Base-by-base conservation (phyloP, 2,797 vertebrate genomes). In the Paedocypris micromegethes region DNA sequence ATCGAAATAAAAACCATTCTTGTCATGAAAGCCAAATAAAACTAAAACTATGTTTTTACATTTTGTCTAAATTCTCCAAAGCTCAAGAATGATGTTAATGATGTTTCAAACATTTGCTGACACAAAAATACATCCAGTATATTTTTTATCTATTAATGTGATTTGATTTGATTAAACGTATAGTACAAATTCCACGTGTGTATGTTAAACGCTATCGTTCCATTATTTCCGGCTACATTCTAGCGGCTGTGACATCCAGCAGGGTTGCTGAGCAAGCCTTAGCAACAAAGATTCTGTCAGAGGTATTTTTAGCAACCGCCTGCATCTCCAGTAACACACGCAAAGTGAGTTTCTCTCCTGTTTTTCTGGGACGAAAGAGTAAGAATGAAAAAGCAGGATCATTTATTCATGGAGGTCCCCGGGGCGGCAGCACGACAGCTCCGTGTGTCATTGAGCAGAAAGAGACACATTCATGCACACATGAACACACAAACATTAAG, bases 271-370 rank as follows among this genome's bases (percentile, higher is more conserved):
- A 85, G 81, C 80, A 76, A 86, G 88, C 88, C 89, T 86, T 90
- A 90, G 89, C 89, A 90, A 90, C 89, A 88, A 85, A 81, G 79
- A 87, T 79, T 85, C 82, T 81, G 80, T 80, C 79, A 51, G 78
- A 77, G 86, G 86, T 90, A 91, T 91, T 90, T 90, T 86, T 90
- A 90, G 90, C 86, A 78, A 80, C 70, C 75, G 79, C 80, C 84
- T 80, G 81, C 80, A 74, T 84, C 74, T 77, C 81, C 73, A 56
- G 80, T 73, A 80, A 83, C 76, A 77, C 77, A 86, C 37, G 9
- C 77, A 81, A 81, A 69, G 72, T 66, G 46, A 74, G 75, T 77
- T 76, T 73, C 58, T 53, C 59, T 69, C 67, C 47, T 78, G 75
- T 72, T 74, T 65, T 64, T 64, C 78, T 82, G 66, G 67, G 77